Evolutionary conservation across 1,140 invertebrate species (phyloP).

Genomic region (Akabosia matsudoensis): DNA sequence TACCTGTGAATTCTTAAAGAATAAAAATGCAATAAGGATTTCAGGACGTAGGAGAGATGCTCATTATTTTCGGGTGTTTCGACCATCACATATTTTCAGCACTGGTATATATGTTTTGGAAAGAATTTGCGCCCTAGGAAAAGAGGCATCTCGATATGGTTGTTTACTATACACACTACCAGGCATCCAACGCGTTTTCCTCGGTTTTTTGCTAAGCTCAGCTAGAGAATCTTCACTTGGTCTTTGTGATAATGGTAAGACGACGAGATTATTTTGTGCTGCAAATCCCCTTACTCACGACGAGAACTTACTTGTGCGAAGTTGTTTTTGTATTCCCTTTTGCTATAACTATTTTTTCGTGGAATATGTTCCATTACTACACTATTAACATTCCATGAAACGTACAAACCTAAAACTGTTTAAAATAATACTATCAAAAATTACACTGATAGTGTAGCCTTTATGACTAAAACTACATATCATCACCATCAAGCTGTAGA

Average conservation of each 20-base stretch:
- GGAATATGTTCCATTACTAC: conserved; percentile 5
- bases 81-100: too few relatives aligned
- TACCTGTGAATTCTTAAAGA: too few relatives aligned
- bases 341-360: background rate
- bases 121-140: background rate
- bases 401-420: background rate
- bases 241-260: background rate
- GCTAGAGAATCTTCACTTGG: background rate
- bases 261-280: background rate
- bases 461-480: background rate
- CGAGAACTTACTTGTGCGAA: background rate
- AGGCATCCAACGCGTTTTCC: background rate
- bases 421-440: background rate
- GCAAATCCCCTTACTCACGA: background rate
- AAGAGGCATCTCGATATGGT: background rate
- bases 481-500: too few relatives aligned
- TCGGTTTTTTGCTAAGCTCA: background rate
- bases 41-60: too few relatives aligned
- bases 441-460: background rate
- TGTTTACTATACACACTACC: background rate
- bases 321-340: background rate
- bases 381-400: background rate
- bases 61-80: too few relatives aligned
- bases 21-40: too few relatives aligned
- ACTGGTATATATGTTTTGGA: too few relatives aligned